phyloP scores from a whole-genome alignment of 2,888 invertebrate genomes.

The Meliscaeva auricollis region DNA sequence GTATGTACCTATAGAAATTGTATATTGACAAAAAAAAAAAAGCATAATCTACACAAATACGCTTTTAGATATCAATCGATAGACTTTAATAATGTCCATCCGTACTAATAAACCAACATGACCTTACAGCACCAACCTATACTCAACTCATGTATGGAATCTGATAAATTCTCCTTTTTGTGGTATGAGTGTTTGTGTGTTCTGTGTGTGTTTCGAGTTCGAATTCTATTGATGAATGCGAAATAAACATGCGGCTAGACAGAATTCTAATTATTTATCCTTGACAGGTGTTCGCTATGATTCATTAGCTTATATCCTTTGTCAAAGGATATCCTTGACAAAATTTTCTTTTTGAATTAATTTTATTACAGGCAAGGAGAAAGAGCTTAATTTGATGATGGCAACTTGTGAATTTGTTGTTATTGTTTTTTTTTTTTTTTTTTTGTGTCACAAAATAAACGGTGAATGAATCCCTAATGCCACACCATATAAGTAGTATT shows the following conservation, averaged over 20 bases:
- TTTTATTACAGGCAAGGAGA: background rate
- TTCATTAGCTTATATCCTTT: slow-evolving; percentile 23
- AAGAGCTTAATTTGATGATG: background rate
- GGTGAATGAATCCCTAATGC: slow-evolving; percentile 19
- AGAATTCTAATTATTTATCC: slow-evolving; percentile 1
- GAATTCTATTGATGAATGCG: slow-evolving; percentile 33
- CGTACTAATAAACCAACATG: too few species aligned
- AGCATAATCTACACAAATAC: background rate
- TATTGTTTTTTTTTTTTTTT: background rate
- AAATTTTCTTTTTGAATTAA: slow-evolving; percentile 2
- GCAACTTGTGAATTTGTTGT: too few species aligned
- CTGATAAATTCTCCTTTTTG: background rate
- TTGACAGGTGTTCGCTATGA: slow-evolving; percentile 44
- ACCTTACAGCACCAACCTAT: too few species aligned
- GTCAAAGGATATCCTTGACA: slow-evolving; percentile 35
- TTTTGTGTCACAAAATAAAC: background rate
- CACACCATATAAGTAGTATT: background rate
- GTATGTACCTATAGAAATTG: background rate
- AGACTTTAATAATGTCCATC: background rate
- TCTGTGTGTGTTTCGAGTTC: background rate
- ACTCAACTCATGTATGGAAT: too few species aligned
- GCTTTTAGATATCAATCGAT: background rate
- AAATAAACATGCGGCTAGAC: slow-evolving; percentile 58
- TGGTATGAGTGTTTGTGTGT: background rate
- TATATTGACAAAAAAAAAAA: background rate